Percentiles rank a stretch among this genome's conserved stretches.
Evolutionary conservation across 2,797 vertebrate species (phyloP).

Genomic region (Danio choprae): DNA sequence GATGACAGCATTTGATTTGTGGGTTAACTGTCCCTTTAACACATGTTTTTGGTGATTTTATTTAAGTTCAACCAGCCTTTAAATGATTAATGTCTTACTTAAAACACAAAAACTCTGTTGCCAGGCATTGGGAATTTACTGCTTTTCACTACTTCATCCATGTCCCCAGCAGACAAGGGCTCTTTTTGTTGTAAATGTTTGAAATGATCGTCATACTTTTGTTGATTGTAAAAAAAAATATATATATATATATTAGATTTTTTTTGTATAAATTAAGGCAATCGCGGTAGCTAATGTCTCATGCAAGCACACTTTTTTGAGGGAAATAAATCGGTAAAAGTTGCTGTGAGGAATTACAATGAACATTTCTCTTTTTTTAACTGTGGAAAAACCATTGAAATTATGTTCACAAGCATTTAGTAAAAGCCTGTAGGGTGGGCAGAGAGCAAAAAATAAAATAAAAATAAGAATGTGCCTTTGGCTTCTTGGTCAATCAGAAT

Average conservation of each 20-base stretch:
- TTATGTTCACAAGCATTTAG: not conserved
- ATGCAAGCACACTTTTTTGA: constrained; percentile 55
- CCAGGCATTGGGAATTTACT: not conserved
- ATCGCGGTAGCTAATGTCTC: constrained; percentile 49
- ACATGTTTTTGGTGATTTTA: not conserved
- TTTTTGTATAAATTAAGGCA: constrained; percentile 26
- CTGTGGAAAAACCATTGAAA: not conserved
- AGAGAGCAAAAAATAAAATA: not conserved
- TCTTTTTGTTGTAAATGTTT: constrained; percentile 70
- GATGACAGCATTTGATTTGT: no score
- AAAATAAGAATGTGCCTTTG: not conserved
- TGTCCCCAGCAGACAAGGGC: constrained; percentile 59
- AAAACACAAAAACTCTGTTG: not conserved
- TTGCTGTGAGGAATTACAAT: not conserved
- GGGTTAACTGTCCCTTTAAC: no score
- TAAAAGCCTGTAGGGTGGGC: not conserved
- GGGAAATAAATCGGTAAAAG: constrained; percentile 12
- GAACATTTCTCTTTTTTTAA: not conserved
- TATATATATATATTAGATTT: no score
- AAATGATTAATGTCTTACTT: not conserved
- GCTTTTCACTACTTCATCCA: not conserved
- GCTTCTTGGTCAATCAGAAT: not conserved
- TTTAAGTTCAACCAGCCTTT: not conserved
- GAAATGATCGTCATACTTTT: constrained; percentile 64
- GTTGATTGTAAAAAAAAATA: constrained; percentile 70